These are phyloP conservation scores for Gymnoscopelus microlampas DNA, from an alignment of 2,797 vertebrate species.

Conservation along the genomic window DNA sequence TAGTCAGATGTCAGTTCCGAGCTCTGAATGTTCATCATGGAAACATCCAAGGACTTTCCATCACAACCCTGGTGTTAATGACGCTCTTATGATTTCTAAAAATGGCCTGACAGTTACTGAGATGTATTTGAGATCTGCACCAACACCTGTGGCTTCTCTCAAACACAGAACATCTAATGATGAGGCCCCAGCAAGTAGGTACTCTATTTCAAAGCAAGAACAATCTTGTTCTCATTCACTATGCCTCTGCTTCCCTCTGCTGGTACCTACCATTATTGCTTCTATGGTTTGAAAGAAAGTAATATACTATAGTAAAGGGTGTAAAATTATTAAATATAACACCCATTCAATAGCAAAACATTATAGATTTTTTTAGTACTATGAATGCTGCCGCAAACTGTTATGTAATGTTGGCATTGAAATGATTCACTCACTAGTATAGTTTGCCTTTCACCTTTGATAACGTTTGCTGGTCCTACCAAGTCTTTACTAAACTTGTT, in stretches of 20 bases:
- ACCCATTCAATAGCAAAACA: too few relatives aligned
- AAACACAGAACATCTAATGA: neutral
- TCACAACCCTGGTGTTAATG: constrained; percentile 15
- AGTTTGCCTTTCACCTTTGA: neutral
- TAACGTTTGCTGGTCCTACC: neutral
- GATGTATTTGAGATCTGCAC: constrained; percentile 23
- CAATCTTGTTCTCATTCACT: constrained; percentile 13
- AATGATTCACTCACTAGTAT: too few relatives aligned
- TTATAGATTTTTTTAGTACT: too few relatives aligned
- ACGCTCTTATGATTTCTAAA: neutral
- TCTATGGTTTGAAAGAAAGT: neutral
- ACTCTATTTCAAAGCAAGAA: neutral
- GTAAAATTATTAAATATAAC: neutral
- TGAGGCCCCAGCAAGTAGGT: neutral
- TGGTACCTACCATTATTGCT: constrained; percentile 30
- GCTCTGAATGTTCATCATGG: neutral
- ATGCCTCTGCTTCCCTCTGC: constrained; percentile 70
- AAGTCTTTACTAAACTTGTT: neutral
- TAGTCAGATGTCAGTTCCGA: too few relatives aligned
- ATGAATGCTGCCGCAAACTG: too few relatives aligned
- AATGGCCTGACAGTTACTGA: constrained; percentile 30
- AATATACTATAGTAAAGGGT: neutral
- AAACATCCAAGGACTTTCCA: constrained; percentile 29
- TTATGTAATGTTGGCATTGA: too few relatives aligned
- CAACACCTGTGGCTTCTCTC: constrained; percentile 30